phyloP scores from a whole-genome alignment of 1,140 invertebrate genomes.

The Pogonus chalceus region DNA sequence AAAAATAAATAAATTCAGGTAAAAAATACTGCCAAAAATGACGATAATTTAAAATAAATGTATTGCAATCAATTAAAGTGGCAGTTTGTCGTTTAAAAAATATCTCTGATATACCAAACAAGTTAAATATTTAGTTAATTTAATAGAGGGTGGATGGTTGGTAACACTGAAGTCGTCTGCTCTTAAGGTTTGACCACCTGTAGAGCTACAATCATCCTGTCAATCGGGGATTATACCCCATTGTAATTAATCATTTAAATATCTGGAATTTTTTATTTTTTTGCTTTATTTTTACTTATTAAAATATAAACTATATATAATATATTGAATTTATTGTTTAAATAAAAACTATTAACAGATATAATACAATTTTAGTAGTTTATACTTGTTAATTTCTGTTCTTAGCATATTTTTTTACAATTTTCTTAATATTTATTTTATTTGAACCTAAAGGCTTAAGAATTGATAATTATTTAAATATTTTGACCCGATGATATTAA shows the following conservation, averaged over 20 bases:
- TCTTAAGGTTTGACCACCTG: background rate
- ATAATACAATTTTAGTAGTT: background rate
- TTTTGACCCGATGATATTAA: too few species aligned
- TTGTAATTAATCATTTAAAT: background rate
- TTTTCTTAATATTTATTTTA: background rate
- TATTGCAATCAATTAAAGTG: background rate
- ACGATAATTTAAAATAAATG: background rate
- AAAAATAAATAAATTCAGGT: background rate
- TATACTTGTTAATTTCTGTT: background rate
- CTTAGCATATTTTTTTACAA: background rate
- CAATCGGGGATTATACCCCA: background rate
- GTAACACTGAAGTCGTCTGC: background rate
- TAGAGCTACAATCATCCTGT: background rate
- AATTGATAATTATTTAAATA: too few species aligned
- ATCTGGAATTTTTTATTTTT: background rate
- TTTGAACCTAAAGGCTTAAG: too few species aligned
- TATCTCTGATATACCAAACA: background rate
- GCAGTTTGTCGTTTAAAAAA: background rate
- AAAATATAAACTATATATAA: background rate
- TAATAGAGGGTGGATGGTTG: background rate
- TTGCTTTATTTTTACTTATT: background rate
- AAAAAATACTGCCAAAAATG: background rate
- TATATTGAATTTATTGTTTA: background rate
- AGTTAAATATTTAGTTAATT: background rate
- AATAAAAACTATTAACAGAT: background rate